A percentile compares a stretch with the other conserved stretches of the same genome.
These are phyloP conservation scores for Andricus curvator DNA, from an alignment of 2,888 invertebrate genomes.

Conservation along the genomic window DNA sequence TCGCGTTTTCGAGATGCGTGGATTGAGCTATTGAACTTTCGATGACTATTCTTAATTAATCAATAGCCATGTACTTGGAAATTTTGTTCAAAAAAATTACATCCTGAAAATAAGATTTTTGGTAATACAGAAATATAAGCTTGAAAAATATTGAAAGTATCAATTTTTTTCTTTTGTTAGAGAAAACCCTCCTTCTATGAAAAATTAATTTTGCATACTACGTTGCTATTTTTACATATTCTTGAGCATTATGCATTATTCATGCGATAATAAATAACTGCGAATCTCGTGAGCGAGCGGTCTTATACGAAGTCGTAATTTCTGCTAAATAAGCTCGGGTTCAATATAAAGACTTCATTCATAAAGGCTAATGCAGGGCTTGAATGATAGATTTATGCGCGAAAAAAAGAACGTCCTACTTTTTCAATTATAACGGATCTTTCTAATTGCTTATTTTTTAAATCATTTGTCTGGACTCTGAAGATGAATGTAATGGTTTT, in stretches of 20 bases:
- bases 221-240: background rate
- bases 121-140: too few species aligned
- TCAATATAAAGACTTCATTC: conserved; percentile 52
- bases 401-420: conserved; percentile 20
- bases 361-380: background rate
- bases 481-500: too few species aligned
- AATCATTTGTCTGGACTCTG: background rate
- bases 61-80: too few species aligned
- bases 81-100: too few species aligned
- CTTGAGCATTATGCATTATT: conserved; percentile 48
- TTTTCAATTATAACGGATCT: background rate
- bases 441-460: background rate
- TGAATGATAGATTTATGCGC: conserved; percentile 31
- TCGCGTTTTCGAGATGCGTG: too few species aligned
- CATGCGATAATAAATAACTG: conserved; percentile 53
- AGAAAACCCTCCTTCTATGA: background rate
- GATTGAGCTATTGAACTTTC: too few species aligned
- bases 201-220: background rate
- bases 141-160: too few species aligned
- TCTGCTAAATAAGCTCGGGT: conserved; percentile 49
- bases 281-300: conserved; percentile 39
- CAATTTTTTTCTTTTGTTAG: background rate
- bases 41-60: too few species aligned
- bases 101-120: too few species aligned
- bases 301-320: conserved; percentile 44